Percentiles rank a stretch among this genome's conserved stretches.
phyloP scores from a whole-genome alignment of 2,113 vertebrate genomes.

The Barbus barbus region DNA sequence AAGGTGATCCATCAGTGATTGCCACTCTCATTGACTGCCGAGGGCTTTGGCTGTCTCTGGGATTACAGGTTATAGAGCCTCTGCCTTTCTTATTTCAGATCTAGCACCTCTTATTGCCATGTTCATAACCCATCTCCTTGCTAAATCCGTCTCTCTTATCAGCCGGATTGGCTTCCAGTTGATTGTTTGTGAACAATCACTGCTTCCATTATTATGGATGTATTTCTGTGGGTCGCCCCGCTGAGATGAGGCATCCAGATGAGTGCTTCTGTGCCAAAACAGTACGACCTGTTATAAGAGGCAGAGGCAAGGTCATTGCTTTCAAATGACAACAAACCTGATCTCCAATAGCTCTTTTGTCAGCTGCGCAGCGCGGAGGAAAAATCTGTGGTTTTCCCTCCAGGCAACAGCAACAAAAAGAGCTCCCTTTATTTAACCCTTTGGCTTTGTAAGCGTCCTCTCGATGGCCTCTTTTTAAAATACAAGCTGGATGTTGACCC shows the following conservation, averaged over 20 bases:
- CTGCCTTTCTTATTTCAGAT: constrained; percentile 51
- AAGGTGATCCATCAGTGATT: constrained; percentile 47
- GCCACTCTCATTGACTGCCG: constrained; percentile 55
- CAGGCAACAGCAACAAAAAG: constrained; percentile 51
- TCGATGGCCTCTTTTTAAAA: constrained; percentile 57
- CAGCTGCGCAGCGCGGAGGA: constrained; percentile 23
- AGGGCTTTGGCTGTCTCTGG: constrained; percentile 37
- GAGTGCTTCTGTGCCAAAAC: constrained; percentile 54
- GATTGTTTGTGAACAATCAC: constrained; percentile 63
- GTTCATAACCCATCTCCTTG: constrained; percentile 60
- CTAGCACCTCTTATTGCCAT: constrained; percentile 57
- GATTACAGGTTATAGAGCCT: constrained; percentile 57
- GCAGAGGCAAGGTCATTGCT: constrained; percentile 60
- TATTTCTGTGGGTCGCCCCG: constrained; percentile 57
- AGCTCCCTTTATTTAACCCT: constrained; percentile 58
- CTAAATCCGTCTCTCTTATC: constrained; percentile 57
- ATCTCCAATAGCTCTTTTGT: constrained; percentile 61
- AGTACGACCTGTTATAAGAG: constrained; percentile 60
- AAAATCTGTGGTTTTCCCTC: constrained; percentile 48
- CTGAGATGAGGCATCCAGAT: constrained; percentile 51
- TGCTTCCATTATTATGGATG: constrained; percentile 62
- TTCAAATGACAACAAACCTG: constrained; percentile 57
- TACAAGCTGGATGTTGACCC: constrained; percentile 45
- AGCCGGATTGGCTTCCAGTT: constrained; percentile 59
- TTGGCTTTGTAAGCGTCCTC: constrained; percentile 57